Percentiles rank a stretch among this genome's conserved stretches.
Conservation (phyloP, 2,113 vertebrate genomes). For the Tachysurus vachellii region DNA sequence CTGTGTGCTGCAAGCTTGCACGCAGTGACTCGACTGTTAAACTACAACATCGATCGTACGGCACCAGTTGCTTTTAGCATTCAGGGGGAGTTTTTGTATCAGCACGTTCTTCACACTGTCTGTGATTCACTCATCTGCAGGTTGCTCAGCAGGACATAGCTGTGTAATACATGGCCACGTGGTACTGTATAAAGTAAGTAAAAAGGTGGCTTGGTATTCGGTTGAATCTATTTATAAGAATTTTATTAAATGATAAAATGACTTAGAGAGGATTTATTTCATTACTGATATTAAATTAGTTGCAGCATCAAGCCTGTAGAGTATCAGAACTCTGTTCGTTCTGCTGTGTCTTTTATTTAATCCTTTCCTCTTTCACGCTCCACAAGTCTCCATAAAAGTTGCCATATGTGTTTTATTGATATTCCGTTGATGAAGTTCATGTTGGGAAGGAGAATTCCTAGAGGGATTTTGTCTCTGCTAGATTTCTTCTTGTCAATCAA, state of each 20-base stretch:
- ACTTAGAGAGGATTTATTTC: conserved; percentile 65
- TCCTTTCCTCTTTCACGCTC: conserved; percentile 5
- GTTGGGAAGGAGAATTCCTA: conserved; percentile 30
- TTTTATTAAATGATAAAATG: conserved; percentile 79
- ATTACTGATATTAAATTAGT: conserved; percentile 15
- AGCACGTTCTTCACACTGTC: not conserved
- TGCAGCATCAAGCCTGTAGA: not conserved
- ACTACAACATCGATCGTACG: conserved; percentile 71
- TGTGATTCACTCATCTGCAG: conserved; percentile 60
- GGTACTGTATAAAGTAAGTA: conserved; percentile 70
- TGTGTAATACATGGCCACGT: conserved; percentile 77
- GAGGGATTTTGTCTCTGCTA: conserved; percentile 32
- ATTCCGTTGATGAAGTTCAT: conserved; percentile 42
- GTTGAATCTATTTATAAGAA: conserved; percentile 76
- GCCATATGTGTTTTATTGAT: conserved; percentile 34
- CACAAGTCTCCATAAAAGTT: conserved; percentile 12
- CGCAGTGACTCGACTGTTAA: conserved; percentile 78
- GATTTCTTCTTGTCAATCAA: conserved; percentile 49
- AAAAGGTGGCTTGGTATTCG: conserved; percentile 78
- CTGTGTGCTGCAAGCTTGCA: conserved; percentile 50
- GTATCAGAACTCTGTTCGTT: not conserved
- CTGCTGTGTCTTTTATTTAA: not conserved
- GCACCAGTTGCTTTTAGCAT: conserved; percentile 39
- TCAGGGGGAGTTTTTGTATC: not conserved
- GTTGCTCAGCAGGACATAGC: conserved; percentile 85